These are phyloP conservation scores for Grus americana DNA, from an alignment of 2,113 vertebrate genomes.

Conservation along the genomic window DNA sequence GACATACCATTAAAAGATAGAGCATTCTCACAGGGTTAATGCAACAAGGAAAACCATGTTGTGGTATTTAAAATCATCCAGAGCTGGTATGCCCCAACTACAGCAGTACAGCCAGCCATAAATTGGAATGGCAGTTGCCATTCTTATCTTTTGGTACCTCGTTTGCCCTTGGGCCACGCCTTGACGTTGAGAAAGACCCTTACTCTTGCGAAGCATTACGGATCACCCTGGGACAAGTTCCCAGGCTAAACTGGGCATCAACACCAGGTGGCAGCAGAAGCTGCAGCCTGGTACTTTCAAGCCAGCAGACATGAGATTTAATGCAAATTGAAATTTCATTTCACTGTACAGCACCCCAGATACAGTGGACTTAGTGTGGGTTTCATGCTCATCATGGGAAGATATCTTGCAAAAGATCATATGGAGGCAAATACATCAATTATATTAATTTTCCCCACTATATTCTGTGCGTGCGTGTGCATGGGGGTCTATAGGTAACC, in stretches of 20 bases:
- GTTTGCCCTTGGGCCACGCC: background rate
- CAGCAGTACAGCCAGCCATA: background rate
- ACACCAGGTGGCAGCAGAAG: conserved; percentile 38
- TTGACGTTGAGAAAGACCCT: background rate
- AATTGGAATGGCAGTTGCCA: background rate
- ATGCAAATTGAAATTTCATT: background rate
- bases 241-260: background rate
- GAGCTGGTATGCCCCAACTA: background rate
- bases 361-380: accelerated
- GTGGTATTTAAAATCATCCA: background rate
- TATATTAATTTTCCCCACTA: background rate
- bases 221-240: background rate
- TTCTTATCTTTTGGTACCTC: background rate
- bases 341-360: background rate
- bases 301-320: background rate
- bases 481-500: background rate
- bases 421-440: background rate
- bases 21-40: background rate
- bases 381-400: background rate
- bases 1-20: background rate
- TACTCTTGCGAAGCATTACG: accelerated
- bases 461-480: background rate
- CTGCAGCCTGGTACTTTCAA: background rate
- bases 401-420: background rate
- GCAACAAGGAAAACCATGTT: background rate